Evolutionary conservation across 2,888 invertebrate genomes (phyloP).

Genomic region (Amblyteles armatorius): DNA sequence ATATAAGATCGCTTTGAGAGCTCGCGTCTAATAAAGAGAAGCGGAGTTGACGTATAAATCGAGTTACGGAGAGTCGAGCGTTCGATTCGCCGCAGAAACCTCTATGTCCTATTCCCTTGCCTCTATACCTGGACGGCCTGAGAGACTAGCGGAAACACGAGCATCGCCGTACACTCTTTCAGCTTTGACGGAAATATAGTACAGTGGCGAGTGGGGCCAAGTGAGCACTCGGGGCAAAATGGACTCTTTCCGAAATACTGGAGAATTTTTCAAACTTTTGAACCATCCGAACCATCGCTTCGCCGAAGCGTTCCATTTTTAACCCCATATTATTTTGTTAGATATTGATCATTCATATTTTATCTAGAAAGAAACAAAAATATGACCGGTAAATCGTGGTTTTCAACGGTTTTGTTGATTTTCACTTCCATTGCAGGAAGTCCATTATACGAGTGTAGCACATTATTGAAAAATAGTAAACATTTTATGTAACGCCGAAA

Average conservation of each 20-base stretch:
- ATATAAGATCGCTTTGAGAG: conserved; percentile 79
- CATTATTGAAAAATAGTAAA: too few species aligned
- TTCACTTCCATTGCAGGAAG: too few species aligned
- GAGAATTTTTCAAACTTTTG: background rate
- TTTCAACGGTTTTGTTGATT: too few species aligned
- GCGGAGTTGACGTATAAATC: conserved; percentile 77
- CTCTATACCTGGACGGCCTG: conserved; percentile 14
- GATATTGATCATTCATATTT: too few species aligned
- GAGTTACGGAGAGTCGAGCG: conserved; percentile 74
- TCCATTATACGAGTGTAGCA: too few species aligned
- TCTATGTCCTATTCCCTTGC: conserved; percentile 25
- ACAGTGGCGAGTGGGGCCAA: background rate
- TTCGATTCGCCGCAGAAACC: conserved; percentile 42
- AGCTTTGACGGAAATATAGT: background rate
- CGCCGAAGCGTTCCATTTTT: too few species aligned
- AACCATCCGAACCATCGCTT: too few species aligned
- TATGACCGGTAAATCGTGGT: too few species aligned
- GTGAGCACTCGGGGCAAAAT: background rate
- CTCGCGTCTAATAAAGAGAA: conserved; percentile 75
- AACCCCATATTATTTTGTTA: too few species aligned
- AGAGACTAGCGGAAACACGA: conserved; percentile 1
- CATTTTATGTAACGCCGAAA: too few species aligned
- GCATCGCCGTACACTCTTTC: conserved; percentile 7
- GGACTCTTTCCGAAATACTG: background rate
- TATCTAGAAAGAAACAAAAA: too few species aligned